phyloP scores from a whole-genome alignment of 2,888 invertebrate genomes.

The Acholoe squamosa region DNA sequence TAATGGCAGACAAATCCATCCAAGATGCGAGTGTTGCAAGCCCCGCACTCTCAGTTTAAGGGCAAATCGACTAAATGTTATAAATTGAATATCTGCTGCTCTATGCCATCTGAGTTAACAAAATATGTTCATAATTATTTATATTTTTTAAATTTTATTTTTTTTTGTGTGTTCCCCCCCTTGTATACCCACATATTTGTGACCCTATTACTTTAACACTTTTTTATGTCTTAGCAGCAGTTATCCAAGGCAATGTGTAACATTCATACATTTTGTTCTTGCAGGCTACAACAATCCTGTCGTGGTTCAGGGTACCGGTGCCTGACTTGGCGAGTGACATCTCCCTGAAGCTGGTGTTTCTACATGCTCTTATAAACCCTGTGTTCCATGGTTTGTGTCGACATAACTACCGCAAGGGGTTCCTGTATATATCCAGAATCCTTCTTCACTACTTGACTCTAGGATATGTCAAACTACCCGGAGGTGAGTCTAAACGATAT shows the following conservation, averaged over 20 bases:
- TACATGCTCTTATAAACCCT: constrained; percentile 69
- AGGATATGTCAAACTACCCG: constrained; percentile 65
- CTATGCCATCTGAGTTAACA: too few species aligned
- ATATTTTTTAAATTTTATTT: too few species aligned
- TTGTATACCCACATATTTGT: too few species aligned
- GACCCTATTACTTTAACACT: too few species aligned
- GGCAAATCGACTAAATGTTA: too few species aligned
- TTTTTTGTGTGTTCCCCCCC: too few species aligned
- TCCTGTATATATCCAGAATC: constrained; percentile 63
- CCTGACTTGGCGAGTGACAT: constrained; percentile 63
- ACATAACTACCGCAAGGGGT: constrained; percentile 69
- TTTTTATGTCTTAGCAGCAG: too few species aligned
- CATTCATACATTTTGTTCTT: background rate
- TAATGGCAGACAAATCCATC: too few species aligned
- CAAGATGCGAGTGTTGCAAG: too few species aligned
- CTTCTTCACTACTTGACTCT: constrained; percentile 57
- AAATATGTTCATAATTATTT: too few species aligned
- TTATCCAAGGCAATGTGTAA: background rate
- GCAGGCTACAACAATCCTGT: constrained; percentile 29
- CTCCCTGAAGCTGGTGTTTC: constrained; percentile 67
- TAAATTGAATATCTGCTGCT: too few species aligned
- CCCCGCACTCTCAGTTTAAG: too few species aligned
- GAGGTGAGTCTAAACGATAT: constrained; percentile 61
- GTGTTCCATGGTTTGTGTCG: constrained; percentile 69
- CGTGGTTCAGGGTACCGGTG: constrained; percentile 33